Conservation (phyloP, 2,113 vertebrate genomes). For the Prolemur simus region DNA sequence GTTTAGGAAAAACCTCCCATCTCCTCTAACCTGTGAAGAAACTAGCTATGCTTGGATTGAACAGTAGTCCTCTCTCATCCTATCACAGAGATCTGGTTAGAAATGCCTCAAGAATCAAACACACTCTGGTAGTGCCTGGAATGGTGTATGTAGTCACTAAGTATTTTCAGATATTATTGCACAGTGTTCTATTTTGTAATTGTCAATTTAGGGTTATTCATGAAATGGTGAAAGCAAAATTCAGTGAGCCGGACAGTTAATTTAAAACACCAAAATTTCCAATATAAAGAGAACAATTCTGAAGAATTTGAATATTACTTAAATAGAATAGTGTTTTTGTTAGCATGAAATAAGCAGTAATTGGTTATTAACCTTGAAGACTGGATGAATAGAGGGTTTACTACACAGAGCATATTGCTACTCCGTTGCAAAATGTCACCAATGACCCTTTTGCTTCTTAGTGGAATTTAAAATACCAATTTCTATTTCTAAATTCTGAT, state of each 20-base stretch:
- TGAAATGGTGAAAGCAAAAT: neutral
- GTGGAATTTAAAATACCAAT: conserved; percentile 14
- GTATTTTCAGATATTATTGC: neutral
- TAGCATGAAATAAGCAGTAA: neutral
- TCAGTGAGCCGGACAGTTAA: neutral
- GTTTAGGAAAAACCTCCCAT: neutral
- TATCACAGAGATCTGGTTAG: neutral
- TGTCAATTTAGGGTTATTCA: neutral
- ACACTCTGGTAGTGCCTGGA: neutral
- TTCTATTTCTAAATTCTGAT: conserved; percentile 55
- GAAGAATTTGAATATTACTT: neutral
- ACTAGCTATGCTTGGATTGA: neutral
- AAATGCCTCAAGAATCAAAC: neutral
- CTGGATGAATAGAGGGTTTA: neutral
- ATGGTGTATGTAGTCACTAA: neutral
- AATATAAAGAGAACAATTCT: neutral
- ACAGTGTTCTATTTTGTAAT: neutral
- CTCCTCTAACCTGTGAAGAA: neutral
- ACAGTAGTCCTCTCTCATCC: neutral
- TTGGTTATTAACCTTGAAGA: neutral
- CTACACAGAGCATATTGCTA: neutral
- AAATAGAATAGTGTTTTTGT: neutral
- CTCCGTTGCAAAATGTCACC: neutral
- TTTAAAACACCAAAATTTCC: neutral
- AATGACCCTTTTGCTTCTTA: neutral